phyloP scores from a whole-genome alignment of 2,888 invertebrate genomes.

The Ryuthela nishihirai region DNA sequence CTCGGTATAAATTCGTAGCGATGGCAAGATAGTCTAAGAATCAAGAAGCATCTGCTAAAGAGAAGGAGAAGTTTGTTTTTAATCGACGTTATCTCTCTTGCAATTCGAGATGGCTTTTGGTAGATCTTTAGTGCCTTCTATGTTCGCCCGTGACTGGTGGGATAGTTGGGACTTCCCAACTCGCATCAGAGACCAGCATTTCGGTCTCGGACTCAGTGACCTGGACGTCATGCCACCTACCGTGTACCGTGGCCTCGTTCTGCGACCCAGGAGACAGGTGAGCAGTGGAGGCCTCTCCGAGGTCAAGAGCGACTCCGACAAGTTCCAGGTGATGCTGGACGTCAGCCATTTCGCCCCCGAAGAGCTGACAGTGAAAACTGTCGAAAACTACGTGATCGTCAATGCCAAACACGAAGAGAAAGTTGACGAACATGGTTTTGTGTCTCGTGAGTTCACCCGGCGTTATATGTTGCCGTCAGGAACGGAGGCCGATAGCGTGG shows the following conservation, averaged over 20 bases:
- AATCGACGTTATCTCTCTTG: too few relatives aligned
- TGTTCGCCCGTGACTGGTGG: constrained; percentile 26
- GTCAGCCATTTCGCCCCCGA: constrained; percentile 37
- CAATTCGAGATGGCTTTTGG: too few relatives aligned
- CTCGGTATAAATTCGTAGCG: too few relatives aligned
- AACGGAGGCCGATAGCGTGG: constrained; percentile 34
- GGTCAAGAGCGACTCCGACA: constrained; percentile 22
- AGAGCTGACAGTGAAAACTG: constrained; percentile 39
- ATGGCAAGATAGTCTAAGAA: too few relatives aligned
- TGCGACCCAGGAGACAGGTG: constrained; percentile 18
- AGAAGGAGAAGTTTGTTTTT: too few relatives aligned
- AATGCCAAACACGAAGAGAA: constrained; percentile 42
- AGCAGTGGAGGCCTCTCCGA: constrained; percentile 17
- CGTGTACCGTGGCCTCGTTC: constrained; percentile 8
- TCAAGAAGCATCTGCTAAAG: too few relatives aligned
- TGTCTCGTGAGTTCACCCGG: constrained; percentile 39
- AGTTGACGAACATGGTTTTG: constrained; percentile 40
- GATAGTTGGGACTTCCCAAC: constrained; percentile 34
- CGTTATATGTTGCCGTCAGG: constrained; percentile 40
- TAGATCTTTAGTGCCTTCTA: constrained; percentile 17
- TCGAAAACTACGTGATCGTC: constrained; percentile 39
- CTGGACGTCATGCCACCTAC: constrained; percentile 18
- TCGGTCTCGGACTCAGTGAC: constrained; percentile 28
- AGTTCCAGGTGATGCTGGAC: constrained; percentile 36
- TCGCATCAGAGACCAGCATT: constrained; percentile 32